A percentile compares a stretch with the other conserved stretches of the same genome.
Evolutionary conservation across 2,797 vertebrate genomes (phyloP).

Genomic region (Moxostoma hubbsi): DNA sequence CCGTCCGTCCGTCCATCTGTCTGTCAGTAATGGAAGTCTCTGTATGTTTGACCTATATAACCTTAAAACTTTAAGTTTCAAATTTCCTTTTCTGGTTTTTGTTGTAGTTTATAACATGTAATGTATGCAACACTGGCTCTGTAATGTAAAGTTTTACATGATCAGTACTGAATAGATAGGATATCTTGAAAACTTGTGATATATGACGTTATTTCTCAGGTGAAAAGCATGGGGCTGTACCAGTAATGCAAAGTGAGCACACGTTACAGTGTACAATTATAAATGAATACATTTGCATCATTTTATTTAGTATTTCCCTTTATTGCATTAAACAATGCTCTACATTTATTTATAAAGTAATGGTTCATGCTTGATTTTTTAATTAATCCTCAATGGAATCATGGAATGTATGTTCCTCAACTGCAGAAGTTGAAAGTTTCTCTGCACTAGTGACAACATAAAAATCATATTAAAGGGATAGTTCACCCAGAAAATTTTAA

Average conservation of each 20-base stretch:
- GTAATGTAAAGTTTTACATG: background rate
- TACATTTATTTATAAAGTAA: background rate
- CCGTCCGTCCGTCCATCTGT: no score
- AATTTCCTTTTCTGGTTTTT: no score
- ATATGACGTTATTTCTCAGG: background rate
- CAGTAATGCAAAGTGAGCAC: background rate
- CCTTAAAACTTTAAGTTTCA: no score
- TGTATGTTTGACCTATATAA: no score
- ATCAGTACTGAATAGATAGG: no score
- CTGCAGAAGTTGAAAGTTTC: no score
- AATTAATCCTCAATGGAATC: background rate
- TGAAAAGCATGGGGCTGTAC: background rate
- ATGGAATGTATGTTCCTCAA: background rate
- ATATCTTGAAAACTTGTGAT: no score
- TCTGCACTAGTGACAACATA: no score
- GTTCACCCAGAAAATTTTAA: no score
- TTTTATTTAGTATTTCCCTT: background rate
- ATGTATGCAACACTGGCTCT: background rate
- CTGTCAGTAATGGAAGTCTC: no score
- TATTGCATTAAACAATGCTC: background rate
- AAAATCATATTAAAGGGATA: no score
- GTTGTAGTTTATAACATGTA: background rate
- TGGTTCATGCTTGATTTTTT: background rate
- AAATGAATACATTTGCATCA: background rate
- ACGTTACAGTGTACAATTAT: constrained; percentile 8